These are phyloP conservation scores for Diglossa cyanea DNA, from an alignment of 2,797 vertebrate species.

Conservation along the genomic window DNA sequence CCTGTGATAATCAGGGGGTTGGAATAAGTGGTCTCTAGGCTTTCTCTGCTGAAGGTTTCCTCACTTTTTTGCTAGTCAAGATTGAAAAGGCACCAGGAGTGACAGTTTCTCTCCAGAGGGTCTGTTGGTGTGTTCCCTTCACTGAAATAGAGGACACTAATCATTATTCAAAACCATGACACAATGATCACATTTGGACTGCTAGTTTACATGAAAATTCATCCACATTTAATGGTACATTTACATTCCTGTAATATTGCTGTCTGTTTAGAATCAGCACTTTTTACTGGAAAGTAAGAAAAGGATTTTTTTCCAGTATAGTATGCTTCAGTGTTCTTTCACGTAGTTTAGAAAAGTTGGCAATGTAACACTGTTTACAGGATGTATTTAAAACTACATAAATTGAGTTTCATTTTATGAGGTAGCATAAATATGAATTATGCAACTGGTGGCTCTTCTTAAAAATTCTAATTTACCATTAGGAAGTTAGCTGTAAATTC, in stretches of 20 bases:
- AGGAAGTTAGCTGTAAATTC: slow-evolving; percentile 41
- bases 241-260: not conserved
- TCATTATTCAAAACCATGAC: not conserved
- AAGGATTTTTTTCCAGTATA: not conserved
- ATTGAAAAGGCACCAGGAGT: not conserved
- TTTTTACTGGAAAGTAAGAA: not conserved
- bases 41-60: not conserved
- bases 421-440: slow-evolving; percentile 42
- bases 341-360: not conserved
- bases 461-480: slow-evolving; percentile 53
- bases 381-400: slow-evolving; percentile 5
- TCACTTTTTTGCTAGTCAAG: not conserved
- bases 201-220: not conserved
- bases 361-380: not conserved
- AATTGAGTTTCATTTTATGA: slow-evolving; percentile 21
- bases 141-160: not conserved
- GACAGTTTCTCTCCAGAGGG: not conserved
- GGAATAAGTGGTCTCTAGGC: not conserved
- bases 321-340: not conserved
- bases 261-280: not conserved
- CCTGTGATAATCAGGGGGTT: not conserved
- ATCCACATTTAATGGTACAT: not conserved
- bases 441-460: not conserved
- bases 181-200: not conserved
- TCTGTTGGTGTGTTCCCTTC: not conserved